Evolutionary conservation across 2,888 invertebrate genomes (phyloP), one percentile per base, ranked within the genome.

Genomic region (Euzophera pinguis): DNA sequence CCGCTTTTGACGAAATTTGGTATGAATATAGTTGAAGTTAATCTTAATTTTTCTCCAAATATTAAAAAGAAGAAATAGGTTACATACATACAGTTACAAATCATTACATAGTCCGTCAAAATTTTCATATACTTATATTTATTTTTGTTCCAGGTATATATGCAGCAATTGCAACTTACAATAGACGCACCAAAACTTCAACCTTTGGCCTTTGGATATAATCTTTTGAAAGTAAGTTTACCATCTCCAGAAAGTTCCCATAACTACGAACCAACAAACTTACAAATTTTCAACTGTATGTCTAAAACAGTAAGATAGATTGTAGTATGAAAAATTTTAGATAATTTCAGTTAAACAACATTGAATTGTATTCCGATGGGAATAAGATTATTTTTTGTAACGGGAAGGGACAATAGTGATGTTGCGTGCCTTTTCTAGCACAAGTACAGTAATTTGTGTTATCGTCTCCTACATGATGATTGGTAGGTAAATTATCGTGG

Each of bases 371-470:
- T 42, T 22, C n/a, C 22, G n/a, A 7, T 22, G 22, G 22, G 10
- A 12, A n/a, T 12, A 42, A 27, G 22, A 6, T 1, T 27, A 6
- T 7, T 42, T 42, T 27, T 42, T n/a, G 42, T 22, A 10, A 12
- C 12, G 42, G 22, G 10, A 22, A 22, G n/a, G 12, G 42, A 12
- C 22, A 7, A 42, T 42, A 12, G 3, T 27, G 42, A 5, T 10
- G 12, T 42, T 22, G 42, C 42, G 42, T 42, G 42, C 22, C 42
- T 2, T 42, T 42, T 41, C 41, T 41, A 41, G 41, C 17, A 41
- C 17, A 42, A 22, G 22, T 42, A 12, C 42, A 27, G 42, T 42
- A 27, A 42, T 42, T 42, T 42, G 22, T 42, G 17, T 42, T 22
- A 42, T 42, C 22, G 22, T 22, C 22, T 22, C 7, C n/a, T 42